phyloP scores from a whole-genome alignment of 2,113 vertebrate genomes.

The Xerus inauris region DNA sequence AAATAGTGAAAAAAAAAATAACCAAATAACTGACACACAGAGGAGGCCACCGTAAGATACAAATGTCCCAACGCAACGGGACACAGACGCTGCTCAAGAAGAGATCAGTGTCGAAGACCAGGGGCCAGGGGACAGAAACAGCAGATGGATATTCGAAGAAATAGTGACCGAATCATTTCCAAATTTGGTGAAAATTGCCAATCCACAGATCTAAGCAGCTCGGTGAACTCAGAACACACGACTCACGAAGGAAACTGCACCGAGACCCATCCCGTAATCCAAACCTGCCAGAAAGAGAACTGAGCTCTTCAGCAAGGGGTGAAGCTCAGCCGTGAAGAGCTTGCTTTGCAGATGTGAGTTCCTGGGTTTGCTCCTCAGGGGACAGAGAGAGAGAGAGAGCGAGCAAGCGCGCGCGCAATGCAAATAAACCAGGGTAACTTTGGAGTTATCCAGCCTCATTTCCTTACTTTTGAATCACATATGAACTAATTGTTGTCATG shows the following conservation, averaged over 20 bases:
- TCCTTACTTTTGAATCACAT: background rate
- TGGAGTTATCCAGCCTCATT: background rate
- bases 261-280: background rate
- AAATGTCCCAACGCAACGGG: background rate
- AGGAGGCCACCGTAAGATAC: background rate
- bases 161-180: background rate
- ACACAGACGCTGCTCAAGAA: background rate
- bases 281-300: background rate
- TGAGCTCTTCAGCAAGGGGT: no score
- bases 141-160: background rate
- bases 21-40: background rate
- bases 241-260: background rate
- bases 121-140: background rate
- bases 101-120: background rate
- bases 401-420: no score
- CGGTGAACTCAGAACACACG: background rate
- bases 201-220: background rate
- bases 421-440: background rate
- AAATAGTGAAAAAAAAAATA: background rate
- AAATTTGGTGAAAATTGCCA: background rate
- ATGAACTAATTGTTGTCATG: background rate
- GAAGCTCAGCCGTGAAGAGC: no score
- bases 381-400: no score
- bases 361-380: no score
- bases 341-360: no score